Evolutionary conservation across 2,888 invertebrate genomes (phyloP).

Genomic region (Ormyrus thymus): DNA sequence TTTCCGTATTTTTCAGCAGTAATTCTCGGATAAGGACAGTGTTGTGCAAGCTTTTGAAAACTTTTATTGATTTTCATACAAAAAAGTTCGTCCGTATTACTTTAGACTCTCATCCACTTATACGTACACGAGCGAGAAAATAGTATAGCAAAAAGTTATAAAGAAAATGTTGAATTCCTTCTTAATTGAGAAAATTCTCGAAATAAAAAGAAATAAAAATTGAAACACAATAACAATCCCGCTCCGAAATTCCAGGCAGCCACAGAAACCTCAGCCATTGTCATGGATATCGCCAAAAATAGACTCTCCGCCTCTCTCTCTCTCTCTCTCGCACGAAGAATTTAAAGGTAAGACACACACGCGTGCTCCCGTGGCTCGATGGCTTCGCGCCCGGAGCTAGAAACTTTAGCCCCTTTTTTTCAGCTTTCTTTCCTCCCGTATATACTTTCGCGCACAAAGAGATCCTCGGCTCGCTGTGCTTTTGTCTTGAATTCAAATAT

Average conservation of each 20-base stretch:
- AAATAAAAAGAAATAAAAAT: too few relatives aligned
- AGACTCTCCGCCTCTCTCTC: neutral
- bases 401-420: conserved; percentile 12
- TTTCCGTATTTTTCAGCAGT: too few relatives aligned
- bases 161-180: too few relatives aligned
- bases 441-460: conserved; percentile 11
- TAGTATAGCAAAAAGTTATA: too few relatives aligned
- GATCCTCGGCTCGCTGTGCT: neutral
- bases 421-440: neutral
- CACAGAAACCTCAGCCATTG: neutral
- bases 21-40: too few relatives aligned
- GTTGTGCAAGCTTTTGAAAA: too few relatives aligned
- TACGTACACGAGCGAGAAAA: too few relatives aligned
- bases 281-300: conserved; percentile 9
- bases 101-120: too few relatives aligned
- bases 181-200: too few relatives aligned
- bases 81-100: too few relatives aligned
- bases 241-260: neutral
- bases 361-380: neutral
- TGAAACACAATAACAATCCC: too few relatives aligned
- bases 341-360: conserved; percentile 13
- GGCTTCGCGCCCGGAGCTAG: neutral
- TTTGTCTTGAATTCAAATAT: conserved; percentile 39
- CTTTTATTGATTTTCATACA: too few relatives aligned
- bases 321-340: conserved; percentile 1